Percentiles rank a stretch among this genome's conserved stretches.
Evolutionary conservation across 2,888 invertebrate species (phyloP).

Genomic region (Cheilosia urbana): DNA sequence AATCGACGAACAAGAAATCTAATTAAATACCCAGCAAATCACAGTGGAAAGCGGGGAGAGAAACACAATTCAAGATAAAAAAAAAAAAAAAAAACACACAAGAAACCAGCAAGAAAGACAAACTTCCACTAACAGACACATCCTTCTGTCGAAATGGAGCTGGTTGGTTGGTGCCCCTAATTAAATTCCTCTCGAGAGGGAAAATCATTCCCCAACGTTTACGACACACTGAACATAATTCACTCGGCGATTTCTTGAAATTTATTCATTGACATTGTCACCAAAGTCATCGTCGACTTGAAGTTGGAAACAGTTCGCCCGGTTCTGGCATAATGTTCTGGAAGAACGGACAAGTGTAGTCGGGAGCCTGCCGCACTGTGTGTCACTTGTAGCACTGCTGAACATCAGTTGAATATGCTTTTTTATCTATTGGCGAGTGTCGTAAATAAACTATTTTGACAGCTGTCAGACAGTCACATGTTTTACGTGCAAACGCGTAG

Average conservation of each 20-base stretch:
- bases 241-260: constrained; percentile 70
- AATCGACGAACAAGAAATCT: constrained; percentile 71
- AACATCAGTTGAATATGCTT: constrained; percentile 20
- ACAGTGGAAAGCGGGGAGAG: constrained; percentile 4
- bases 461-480: constrained; percentile 72
- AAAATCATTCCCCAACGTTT: constrained; percentile 60
- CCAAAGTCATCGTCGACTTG: constrained; percentile 23
- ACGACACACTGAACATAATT: constrained; percentile 71
- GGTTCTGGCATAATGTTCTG: constrained; percentile 11
- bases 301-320: constrained; percentile 14
- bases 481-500: constrained; percentile 53
- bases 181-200: constrained; percentile 67
- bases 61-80: not conserved
- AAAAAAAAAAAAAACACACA: not conserved
- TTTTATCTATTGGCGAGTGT: constrained; percentile 65
- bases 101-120: constrained; percentile 8
- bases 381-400: constrained; percentile 32
- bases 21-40: constrained; percentile 70
- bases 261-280: constrained; percentile 74
- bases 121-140: constrained; percentile 45
- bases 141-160: constrained; percentile 21
- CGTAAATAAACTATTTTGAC: constrained; percentile 74
- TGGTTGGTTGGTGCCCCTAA: constrained; percentile 47
- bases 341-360: not conserved
- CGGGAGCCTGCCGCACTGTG: constrained; percentile 11